Evolutionary conservation across 2,113 vertebrate genomes (phyloP).

Genomic region (Hymenochirus boettgeri): DNA sequence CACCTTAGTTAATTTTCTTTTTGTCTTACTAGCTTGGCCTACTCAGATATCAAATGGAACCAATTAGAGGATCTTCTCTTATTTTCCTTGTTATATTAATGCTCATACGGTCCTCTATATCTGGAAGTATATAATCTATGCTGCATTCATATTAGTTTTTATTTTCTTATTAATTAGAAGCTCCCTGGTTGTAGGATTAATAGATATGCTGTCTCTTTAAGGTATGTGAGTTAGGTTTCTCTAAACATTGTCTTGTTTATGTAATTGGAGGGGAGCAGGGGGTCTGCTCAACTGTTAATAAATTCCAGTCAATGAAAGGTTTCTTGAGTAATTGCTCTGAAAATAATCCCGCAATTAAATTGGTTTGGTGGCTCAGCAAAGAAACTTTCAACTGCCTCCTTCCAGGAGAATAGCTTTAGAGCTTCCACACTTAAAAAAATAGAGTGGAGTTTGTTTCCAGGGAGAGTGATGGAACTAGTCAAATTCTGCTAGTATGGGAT

Average conservation of each 20-base stretch:
- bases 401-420: slow-evolving; percentile 46
- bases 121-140: too few species aligned
- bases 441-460: slow-evolving; percentile 39
- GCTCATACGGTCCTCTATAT: too few species aligned
- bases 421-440: slow-evolving; percentile 41
- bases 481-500: slow-evolving; percentile 7
- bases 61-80: too few species aligned
- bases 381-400: background rate
- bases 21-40: too few species aligned
- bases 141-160: too few species aligned
- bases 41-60: too few species aligned
- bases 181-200: too few species aligned
- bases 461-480: slow-evolving; percentile 22
- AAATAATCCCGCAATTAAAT: slow-evolving; percentile 47
- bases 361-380: slow-evolving; percentile 34
- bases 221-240: background rate
- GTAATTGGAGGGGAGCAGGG: slow-evolving; percentile 53
- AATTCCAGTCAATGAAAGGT: slow-evolving; percentile 44
- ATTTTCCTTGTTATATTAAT: too few species aligned
- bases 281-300: slow-evolving; percentile 39
- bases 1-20: too few species aligned
- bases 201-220: background rate
- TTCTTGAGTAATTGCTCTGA: slow-evolving; percentile 47
- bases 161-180: too few species aligned
- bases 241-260: slow-evolving; percentile 2